Evolutionary conservation across 2,888 invertebrate species (phyloP), one percentile per base, ranked within the genome.

Genomic region (Alloplasta piceator): DNA sequence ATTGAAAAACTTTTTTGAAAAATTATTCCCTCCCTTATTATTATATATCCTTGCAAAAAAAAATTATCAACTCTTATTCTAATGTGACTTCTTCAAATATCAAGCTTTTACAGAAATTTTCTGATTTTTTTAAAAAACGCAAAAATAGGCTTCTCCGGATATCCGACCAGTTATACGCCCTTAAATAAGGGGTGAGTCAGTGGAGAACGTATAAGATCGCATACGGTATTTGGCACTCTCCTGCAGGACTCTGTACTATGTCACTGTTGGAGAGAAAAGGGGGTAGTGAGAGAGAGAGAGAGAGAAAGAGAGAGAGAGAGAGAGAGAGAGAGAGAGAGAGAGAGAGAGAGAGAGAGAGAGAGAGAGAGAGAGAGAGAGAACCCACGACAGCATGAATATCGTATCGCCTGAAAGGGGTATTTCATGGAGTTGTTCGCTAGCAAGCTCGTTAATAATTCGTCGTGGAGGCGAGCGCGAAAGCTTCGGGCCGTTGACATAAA

Each of bases 401-500:
- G 71, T 80, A 76, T 72, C 67, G 67, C 61, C 50, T 55, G 66
- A 56, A 64, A 55, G 73, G 56, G 41, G 73, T 9, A n/a, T 14
- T 7, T 6, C 26, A n/a, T 26, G 36, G 36, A 43, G 38, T 56
- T 64, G 56, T 56, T 46, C 64, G 76, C 48, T 72, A 12, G 14
- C 12, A 26, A 58, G 12, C 72, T 80, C 80, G 76, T 80, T 76
- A 80, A 76, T 80, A 80, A 80, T 80, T 80, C 72, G 72, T 6
- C 38, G 67, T 66, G 66, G 71, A 66, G 14, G 38, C 26, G 38
- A 55, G 60, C 36, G 75, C 36, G 76, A 52, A 38, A 43, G 41
- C 72, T 61, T 68, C 55, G 72, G 72, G 63, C 61, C 80, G 80
- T 80, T 80, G 80, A 80, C 80, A 80, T 80, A 80, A 80, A 76